Evolutionary conservation across 35 echinoderm and acorn worm species (phyloP), one percentile per base, ranked within the genome.

Genomic region (Lytechinus pictus): DNA sequence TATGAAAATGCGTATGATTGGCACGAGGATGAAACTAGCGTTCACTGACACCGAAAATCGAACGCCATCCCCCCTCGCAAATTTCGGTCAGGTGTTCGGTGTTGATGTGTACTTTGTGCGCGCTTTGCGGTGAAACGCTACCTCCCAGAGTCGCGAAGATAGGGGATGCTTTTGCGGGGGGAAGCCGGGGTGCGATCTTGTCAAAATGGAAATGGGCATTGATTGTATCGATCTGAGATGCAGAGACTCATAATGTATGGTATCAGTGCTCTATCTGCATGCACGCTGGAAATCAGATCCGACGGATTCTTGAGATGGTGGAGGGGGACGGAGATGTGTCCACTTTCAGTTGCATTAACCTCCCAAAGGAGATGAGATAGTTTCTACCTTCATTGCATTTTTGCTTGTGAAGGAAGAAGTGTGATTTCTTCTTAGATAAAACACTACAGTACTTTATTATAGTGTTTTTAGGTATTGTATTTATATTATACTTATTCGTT

Each of bases 171-270:
- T 54, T 90, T 21, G 10, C 88, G 24, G 88, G 33, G 33, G 28
- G 88, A 54, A 90, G 88, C 88, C 52, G 88, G 33, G 9, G 29
- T 54, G 88, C 88, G 88, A 51, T 90, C 88, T 90, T 90, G 88
- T 90, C 88, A 54, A 29, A 29, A 90, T 90, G 88, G 88, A 90
- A 90, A 90, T 90, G 88, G 88, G 10, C 28, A 90, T 90, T 90
- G 88, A 90, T 90, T 54, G 29, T 54, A 90, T 90, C 88, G 88
- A 90, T 90, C 52, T 52, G 88, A 90, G 88, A 44, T 10, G 88
- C 29, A 90, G 10, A 28, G 52, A 90, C 88, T 90, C 88, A 90
- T 90, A 90, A 90, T 90, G 88, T 90, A 33, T 54, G 28, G 88
- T 90, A 90, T 90, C 88, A 54, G 88, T 90, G 88, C 88, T 54